Conservation (phyloP, 2,888 invertebrate genomes). For the Tenthredo distinguenda region DNA sequence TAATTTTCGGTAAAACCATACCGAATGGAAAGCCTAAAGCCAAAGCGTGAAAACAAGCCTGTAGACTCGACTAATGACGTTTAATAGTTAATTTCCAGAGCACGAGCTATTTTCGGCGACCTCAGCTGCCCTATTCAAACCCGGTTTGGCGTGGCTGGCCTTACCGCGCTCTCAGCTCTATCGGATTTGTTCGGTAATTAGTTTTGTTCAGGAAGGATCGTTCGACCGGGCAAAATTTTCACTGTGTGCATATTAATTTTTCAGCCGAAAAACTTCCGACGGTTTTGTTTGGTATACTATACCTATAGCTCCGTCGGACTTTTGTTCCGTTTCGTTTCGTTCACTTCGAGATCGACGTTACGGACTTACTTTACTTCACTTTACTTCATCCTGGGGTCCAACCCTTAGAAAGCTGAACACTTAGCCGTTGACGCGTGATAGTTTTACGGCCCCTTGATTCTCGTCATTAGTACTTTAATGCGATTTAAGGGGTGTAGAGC, state of each 20-base stretch:
- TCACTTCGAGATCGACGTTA: neutral
- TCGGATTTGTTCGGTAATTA: slow-evolving; percentile 49
- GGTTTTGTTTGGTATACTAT: neutral
- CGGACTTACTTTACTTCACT: neutral
- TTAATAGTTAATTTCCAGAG: slow-evolving; percentile 39
- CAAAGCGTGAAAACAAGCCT: slow-evolving; percentile 11
- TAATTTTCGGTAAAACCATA: neutral
- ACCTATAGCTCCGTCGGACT: neutral
- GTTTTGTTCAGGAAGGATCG: slow-evolving; percentile 29
- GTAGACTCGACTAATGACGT: slow-evolving; percentile 36
- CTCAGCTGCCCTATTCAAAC: slow-evolving; percentile 3
- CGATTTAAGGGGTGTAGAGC: neutral
- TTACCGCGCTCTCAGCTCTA: neutral
- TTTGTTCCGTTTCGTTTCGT: neutral
- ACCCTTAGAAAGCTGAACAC: neutral
- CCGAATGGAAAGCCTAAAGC: neutral
- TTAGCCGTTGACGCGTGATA: neutral
- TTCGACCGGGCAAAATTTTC: neutral
- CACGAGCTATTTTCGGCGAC: slow-evolving; percentile 25
- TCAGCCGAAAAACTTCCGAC: neutral
- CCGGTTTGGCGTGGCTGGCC: neutral
- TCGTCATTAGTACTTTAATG: neutral
- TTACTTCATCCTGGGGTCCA: neutral
- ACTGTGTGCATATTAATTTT: slow-evolving; percentile 14
- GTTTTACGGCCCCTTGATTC: neutral